Percentiles rank a stretch among this genome's conserved stretches.
Conservation (phyloP, 2,113 vertebrate species). For the Atrichornis clamosus region DNA sequence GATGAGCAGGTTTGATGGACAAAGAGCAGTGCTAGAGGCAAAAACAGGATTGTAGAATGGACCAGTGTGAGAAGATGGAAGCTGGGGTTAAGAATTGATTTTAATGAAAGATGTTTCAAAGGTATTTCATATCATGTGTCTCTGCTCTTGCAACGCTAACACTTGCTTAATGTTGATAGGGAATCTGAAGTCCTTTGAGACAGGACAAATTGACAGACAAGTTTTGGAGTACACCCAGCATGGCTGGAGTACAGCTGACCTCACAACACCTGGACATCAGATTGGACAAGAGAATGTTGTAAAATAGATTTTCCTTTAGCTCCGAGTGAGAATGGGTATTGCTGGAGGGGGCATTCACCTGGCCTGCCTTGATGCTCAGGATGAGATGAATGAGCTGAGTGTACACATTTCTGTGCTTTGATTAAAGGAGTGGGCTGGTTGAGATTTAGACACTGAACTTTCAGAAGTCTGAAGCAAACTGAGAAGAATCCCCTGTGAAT, state of each 20-base stretch:
- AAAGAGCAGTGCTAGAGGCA: background rate
- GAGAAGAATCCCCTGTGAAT: background rate
- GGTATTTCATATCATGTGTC: background rate
- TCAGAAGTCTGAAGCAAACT: background rate
- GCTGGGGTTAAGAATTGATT: background rate
- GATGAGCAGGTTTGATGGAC: background rate
- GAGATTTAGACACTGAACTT: background rate
- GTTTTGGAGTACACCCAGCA: background rate
- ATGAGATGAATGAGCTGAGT: background rate
- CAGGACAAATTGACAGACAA: background rate
- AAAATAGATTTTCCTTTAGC: background rate
- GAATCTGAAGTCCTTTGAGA: background rate
- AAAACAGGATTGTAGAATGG: background rate
- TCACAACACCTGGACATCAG: accelerated
- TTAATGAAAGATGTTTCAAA: background rate
- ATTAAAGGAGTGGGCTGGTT: background rate
- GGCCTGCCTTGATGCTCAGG: background rate
- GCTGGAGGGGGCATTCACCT: background rate
- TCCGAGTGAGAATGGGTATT: background rate
- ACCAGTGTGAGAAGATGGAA: background rate
- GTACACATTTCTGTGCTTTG: background rate
- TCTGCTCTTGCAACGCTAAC: background rate
- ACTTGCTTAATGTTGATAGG: background rate
- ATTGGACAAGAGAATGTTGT: background rate
- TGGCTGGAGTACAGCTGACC: background rate